Evolutionary conservation across 2,113 vertebrate genomes (phyloP).

Genomic region (Vireo altiloquus): DNA sequence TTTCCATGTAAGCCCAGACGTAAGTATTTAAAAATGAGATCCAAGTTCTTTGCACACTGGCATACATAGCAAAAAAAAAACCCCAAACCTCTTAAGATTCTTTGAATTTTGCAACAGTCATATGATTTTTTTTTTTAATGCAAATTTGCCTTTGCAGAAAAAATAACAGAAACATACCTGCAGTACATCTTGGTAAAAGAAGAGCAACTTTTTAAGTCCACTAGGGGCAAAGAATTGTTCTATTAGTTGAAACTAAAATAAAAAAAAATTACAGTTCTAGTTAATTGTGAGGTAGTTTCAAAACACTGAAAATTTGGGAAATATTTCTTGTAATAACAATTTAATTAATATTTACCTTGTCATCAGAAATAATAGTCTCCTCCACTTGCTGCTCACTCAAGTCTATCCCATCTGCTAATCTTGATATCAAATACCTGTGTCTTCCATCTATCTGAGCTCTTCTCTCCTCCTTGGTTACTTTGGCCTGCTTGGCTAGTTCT

Average conservation of each 20-base stretch:
- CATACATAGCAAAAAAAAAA: background rate
- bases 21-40: background rate
- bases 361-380: constrained; percentile 75
- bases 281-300: background rate
- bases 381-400: constrained; percentile 74
- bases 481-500: constrained; percentile 70
- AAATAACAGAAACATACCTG: constrained; percentile 53
- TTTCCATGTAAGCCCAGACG: background rate
- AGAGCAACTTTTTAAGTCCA: constrained; percentile 78
- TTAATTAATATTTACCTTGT: constrained; percentile 68
- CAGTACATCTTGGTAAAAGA: constrained; percentile 77
- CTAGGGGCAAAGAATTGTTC: constrained; percentile 76
- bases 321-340: background rate
- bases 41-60: background rate
- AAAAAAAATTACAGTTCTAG: background rate
- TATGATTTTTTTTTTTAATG: background rate
- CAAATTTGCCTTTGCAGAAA: background rate
- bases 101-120: background rate
- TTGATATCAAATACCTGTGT: constrained; percentile 75
- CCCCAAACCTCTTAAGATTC: background rate
- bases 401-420: constrained; percentile 62
- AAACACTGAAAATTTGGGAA: background rate
- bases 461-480: constrained; percentile 71
- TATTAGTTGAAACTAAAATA: constrained; percentile 73
- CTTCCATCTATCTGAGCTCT: constrained; percentile 74